Evolutionary conservation across 2,797 vertebrate genomes (phyloP).

Genomic region (Novumbra hubbsi): DNA sequence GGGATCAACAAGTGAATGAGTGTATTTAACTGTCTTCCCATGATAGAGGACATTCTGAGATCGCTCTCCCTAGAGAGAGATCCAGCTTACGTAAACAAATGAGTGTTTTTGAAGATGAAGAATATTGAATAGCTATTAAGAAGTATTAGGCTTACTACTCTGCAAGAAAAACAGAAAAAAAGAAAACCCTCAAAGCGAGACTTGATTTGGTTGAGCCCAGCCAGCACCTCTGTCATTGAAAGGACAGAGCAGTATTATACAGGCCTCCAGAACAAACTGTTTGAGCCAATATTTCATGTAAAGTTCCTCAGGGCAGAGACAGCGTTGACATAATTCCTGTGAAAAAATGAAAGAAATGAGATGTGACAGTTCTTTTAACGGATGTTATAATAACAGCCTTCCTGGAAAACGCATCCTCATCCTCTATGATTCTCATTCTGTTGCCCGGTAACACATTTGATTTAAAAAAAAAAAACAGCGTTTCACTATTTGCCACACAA

Average conservation of each 20-base stretch:
- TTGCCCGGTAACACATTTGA: background rate
- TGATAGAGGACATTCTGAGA: background rate
- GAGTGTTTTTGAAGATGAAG: conserved; percentile 20
- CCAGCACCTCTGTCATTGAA: conserved; percentile 12
- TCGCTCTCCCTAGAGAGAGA: conserved; percentile 9
- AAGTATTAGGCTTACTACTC: conserved; percentile 22
- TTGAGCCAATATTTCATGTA: background rate
- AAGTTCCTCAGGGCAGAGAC: background rate
- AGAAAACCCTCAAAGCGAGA: conserved; percentile 8
- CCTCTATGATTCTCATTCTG: background rate
- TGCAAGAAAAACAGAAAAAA: conserved; percentile 9
- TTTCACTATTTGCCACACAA: background rate
- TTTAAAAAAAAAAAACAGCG: background rate
- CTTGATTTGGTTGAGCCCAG: conserved; percentile 22
- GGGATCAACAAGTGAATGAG: background rate
- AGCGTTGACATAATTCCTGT: background rate
- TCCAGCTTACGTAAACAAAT: conserved; percentile 13
- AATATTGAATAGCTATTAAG: conserved; percentile 24
- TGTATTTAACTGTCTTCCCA: background rate
- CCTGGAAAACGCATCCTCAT: background rate
- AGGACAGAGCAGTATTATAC: background rate
- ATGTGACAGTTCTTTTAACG: background rate
- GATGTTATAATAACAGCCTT: conserved; percentile 1
- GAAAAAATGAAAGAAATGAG: background rate
- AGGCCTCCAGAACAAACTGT: background rate